A percentile compares a stretch with the other conserved stretches of the same genome.
phyloP scores from a whole-genome alignment of 2,797 vertebrate species.

The Eulemur albifrons region DNA sequence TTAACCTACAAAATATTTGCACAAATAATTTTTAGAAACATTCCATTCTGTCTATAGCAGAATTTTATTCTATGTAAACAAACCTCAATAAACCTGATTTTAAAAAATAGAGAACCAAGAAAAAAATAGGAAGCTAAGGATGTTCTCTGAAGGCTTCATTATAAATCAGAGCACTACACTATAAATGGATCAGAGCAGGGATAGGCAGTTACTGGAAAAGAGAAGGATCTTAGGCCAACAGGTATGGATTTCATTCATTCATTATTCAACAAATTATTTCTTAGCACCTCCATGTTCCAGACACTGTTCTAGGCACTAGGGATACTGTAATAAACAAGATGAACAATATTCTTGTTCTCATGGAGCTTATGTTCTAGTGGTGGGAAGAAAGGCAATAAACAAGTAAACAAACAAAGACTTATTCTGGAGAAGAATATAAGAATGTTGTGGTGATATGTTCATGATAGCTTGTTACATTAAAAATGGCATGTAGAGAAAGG shows the following conservation, averaged over 20 bases:
- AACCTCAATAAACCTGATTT: conserved; percentile 2
- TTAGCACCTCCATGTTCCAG: not conserved
- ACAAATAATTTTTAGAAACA: not conserved
- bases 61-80: conserved; percentile 46
- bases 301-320: not conserved
- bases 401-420: not conserved
- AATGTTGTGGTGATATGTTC: not conserved
- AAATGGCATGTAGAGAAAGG: not conserved
- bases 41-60: not conserved
- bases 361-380: not conserved
- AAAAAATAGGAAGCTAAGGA: not conserved
- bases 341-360: not conserved
- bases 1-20: not conserved
- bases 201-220: conserved; percentile 5
- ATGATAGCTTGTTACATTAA: not conserved
- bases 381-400: not conserved
- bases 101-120: not conserved
- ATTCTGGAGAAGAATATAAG: not conserved
- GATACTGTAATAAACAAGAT: not conserved
- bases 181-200: conserved; percentile 10
- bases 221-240: not conserved
- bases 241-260: not conserved
- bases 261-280: conserved; percentile 28
- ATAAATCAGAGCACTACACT: not conserved
- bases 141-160: not conserved